These are phyloP conservation scores for Pangasianodon hypophthalmus DNA, from an alignment of 2,113 vertebrate genomes.

Conservation along the genomic window DNA sequence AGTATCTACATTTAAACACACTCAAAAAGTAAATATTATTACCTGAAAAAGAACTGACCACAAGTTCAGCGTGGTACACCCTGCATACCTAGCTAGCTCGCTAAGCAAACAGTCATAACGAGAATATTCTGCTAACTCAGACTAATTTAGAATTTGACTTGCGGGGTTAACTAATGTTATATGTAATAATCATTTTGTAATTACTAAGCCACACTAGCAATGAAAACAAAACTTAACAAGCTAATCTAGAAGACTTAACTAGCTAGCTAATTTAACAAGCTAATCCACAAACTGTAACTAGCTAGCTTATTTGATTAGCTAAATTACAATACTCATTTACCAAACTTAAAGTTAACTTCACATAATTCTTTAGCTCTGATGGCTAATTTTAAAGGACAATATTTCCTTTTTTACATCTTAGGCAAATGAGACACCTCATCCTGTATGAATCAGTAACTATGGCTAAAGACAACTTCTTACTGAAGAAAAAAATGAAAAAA, in stretches of 20 bases:
- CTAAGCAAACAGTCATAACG: background rate
- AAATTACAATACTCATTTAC: background rate
- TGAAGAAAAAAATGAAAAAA: background rate
- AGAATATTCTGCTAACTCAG: background rate
- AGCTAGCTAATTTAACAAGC: background rate
- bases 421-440: too few species aligned
- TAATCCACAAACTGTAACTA: background rate
- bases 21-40: background rate
- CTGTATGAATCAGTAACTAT: background rate
- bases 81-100: background rate
- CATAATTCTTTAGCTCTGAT: background rate
- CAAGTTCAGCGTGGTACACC: background rate
- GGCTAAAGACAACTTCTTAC: background rate
- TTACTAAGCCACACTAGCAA: background rate
- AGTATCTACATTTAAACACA: background rate
- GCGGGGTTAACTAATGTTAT: background rate
- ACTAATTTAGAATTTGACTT: background rate
- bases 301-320: background rate
- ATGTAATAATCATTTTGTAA: background rate
- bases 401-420: background rate
- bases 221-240: background rate
- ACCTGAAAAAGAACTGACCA: background rate
- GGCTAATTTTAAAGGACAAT: background rate
- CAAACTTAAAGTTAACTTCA: background rate
- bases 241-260: background rate